Conservation (phyloP, 1,140 invertebrate genomes). For the Neomicropteryx cornuta region DNA sequence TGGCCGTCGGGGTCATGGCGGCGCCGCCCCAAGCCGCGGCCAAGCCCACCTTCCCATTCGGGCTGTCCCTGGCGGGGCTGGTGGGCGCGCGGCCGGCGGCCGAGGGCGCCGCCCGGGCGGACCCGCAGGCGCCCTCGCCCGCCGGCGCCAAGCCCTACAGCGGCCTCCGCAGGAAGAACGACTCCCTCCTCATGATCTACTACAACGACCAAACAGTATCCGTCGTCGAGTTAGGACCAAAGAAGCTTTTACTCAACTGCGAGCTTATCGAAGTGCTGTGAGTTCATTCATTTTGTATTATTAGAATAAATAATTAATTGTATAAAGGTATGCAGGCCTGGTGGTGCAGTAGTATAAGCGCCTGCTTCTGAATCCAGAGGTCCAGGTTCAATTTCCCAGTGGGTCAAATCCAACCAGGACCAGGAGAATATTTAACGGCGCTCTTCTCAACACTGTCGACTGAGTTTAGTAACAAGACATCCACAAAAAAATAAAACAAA, state of each 20-base stretch:
- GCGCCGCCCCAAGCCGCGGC: slow-evolving; percentile 31
- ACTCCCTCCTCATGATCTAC: slow-evolving; percentile 59
- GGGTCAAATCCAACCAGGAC: too few relatives aligned
- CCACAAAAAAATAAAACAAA: too few relatives aligned
- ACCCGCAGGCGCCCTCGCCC: slow-evolving; percentile 13
- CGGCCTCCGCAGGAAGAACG: slow-evolving; percentile 45
- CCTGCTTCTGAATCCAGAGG: too few relatives aligned
- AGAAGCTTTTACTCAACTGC: slow-evolving; percentile 58
- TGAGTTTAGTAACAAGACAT: too few relatives aligned
- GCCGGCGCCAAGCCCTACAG: slow-evolving; percentile 42
- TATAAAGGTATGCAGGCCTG: too few relatives aligned
- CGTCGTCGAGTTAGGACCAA: slow-evolving; percentile 56
- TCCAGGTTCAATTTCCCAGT: too few relatives aligned
- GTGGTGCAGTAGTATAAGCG: too few relatives aligned
- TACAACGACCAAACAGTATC: slow-evolving; percentile 71
- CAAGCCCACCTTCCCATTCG: slow-evolving; percentile 36
- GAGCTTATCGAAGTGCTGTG: slow-evolving; percentile 77
- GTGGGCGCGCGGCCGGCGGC: slow-evolving; percentile 25
- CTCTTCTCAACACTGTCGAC: too few relatives aligned
- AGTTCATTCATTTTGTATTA: slow-evolving; percentile 28
- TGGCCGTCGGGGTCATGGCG: slow-evolving; percentile 31
- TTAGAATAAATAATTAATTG: background rate
- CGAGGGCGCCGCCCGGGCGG: slow-evolving; percentile 18
- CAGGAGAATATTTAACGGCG: too few relatives aligned
- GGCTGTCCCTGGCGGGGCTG: slow-evolving; percentile 30